Evolutionary conservation across 2,113 vertebrate species (phyloP).

Genomic region (Corydoras maculifer): DNA sequence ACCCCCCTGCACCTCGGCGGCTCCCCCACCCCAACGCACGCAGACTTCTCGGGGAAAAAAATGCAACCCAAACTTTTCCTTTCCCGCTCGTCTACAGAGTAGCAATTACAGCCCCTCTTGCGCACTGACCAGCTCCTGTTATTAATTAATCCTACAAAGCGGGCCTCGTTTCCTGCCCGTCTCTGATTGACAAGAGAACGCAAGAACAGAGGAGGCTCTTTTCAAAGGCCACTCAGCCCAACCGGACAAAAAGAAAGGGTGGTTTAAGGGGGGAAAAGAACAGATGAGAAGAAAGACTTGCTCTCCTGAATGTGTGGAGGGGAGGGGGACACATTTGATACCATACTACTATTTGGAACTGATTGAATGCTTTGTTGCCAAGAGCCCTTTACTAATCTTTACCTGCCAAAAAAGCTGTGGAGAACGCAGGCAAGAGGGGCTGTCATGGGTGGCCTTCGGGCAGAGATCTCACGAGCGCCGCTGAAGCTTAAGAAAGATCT

Average conservation of each 20-base stretch:
- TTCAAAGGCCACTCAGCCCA: constrained; percentile 86
- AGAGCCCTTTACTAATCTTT: constrained; percentile 81
- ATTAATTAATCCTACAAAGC: constrained; percentile 99
- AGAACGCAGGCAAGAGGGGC: constrained; percentile 49
- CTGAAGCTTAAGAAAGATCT: constrained; percentile 51
- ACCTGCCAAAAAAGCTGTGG: constrained; percentile 70
- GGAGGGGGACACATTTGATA: constrained; percentile 86
- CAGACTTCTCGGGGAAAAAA: constrained; percentile 36
- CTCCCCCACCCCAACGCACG: constrained; percentile 62
- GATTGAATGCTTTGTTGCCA: constrained; percentile 85
- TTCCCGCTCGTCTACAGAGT: constrained; percentile 73
- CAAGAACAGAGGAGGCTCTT: constrained; percentile 73
- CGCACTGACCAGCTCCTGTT: constrained; percentile 85
- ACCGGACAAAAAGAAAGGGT: constrained; percentile 71
- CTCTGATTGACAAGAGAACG: constrained; percentile 88
- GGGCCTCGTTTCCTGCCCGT: constrained; percentile 94
- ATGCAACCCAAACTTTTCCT: constrained; percentile 88
- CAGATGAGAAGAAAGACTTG: constrained; percentile 77
- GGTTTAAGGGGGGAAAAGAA: constrained; percentile 56
- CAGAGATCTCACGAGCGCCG: constrained; percentile 44
- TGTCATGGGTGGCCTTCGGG: constrained; percentile 53
- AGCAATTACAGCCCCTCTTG: constrained; percentile 90
- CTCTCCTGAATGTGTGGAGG: constrained; percentile 68
- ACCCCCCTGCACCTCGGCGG: constrained; percentile 79
- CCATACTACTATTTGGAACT: constrained; percentile 76